These are phyloP conservation scores for Micromussa lordhowensis DNA, from an alignment of 92 coral and sea anemone genomes.

Conservation along the genomic window DNA sequence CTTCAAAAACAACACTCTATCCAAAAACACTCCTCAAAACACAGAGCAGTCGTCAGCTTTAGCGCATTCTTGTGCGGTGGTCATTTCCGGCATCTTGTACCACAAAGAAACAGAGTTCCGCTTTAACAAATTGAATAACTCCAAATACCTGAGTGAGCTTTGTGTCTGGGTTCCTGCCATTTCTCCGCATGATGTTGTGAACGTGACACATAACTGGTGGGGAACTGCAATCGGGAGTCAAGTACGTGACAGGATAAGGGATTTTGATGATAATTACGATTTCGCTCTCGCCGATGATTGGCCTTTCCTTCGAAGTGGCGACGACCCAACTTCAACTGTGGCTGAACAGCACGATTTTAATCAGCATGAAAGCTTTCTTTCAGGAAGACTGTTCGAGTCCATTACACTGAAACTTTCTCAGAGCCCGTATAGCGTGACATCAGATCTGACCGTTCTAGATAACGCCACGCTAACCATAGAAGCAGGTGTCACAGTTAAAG, in stretches of 20 bases:
- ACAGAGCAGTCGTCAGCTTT: not conserved
- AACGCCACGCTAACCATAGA: constrained; percentile 69
- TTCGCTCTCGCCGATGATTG: constrained; percentile 45
- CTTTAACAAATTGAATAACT: constrained; percentile 59
- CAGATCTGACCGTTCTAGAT: constrained; percentile 64
- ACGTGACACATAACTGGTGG: constrained; percentile 79
- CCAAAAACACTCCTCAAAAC: constrained; percentile 3
- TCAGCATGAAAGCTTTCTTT: constrained; percentile 15
- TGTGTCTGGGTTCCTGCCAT: constrained; percentile 44
- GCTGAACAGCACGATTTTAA: not conserved
- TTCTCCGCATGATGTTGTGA: constrained; percentile 31
- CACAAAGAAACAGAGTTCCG: constrained; percentile 25
- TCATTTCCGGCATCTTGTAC: constrained; percentile 52
- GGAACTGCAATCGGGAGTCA: constrained; percentile 25
- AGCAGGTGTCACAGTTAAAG: constrained; percentile 64
- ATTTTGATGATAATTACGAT: constrained; percentile 71
- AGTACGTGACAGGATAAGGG: constrained; percentile 61
- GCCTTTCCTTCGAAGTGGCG: constrained; percentile 49
- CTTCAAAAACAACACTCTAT: constrained; percentile 61
- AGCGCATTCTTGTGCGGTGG: constrained; percentile 23
- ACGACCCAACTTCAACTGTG: constrained; percentile 30
- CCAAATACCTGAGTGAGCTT: constrained; percentile 49
- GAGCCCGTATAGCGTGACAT: constrained; percentile 69
- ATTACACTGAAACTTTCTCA: constrained; percentile 33
- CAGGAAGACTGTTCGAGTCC: constrained; percentile 69